phyloP scores from a whole-genome alignment of 2,113 vertebrate species.

The Poicephalus meyeri region DNA sequence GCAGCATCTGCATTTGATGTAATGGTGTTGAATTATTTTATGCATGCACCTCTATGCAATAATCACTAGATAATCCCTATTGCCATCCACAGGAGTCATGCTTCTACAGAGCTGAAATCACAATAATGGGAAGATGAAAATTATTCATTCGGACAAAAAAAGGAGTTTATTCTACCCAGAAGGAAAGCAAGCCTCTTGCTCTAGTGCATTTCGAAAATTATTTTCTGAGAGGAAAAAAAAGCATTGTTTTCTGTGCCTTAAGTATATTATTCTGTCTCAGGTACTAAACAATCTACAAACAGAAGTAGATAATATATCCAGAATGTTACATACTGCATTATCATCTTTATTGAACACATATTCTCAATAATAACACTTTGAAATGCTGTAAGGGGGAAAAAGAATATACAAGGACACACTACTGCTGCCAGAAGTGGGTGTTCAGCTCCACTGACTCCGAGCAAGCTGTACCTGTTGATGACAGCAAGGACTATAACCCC shows the following conservation, averaged over 20 bases:
- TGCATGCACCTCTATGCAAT: not conserved
- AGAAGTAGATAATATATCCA: not conserved
- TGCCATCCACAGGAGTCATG: slow-evolving; percentile 12
- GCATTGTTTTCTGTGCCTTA: not conserved
- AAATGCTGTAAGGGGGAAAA: not conserved
- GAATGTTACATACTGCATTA: not conserved
- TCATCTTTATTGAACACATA: not conserved
- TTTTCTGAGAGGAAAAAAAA: not conserved
- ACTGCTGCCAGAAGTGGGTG: not conserved
- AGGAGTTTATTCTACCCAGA: not conserved
- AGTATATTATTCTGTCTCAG: not conserved
- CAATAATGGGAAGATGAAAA: slow-evolving; percentile 2
- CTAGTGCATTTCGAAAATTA: not conserved
- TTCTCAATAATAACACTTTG: not conserved
- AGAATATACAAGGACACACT: not conserved
- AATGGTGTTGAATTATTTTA: slow-evolving; percentile 25
- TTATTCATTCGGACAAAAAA: not conserved
- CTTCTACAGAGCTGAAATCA: slow-evolving; percentile 15
- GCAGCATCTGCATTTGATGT: not conserved
- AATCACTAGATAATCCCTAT: slow-evolving; percentile 39
- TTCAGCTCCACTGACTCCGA: not conserved
- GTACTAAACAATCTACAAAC: not conserved
- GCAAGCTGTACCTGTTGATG: slow-evolving; percentile 11
- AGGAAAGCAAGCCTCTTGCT: not conserved
- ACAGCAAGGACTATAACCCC: not conserved